phyloP scores from a whole-genome alignment of 2,113 vertebrate species.

The Pteronura brasiliensis region DNA sequence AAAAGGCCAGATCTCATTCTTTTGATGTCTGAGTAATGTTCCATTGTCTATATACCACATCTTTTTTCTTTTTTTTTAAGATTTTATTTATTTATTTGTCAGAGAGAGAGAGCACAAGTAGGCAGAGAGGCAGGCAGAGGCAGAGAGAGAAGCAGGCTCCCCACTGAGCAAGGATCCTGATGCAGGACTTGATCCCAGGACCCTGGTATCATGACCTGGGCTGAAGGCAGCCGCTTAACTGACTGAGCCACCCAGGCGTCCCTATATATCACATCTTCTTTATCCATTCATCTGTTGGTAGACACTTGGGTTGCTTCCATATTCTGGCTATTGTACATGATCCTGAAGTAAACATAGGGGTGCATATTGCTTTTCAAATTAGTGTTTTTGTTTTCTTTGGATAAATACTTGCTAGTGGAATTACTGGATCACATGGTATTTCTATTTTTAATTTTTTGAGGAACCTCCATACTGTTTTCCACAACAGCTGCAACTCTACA shows the following conservation, averaged over 20 bases:
- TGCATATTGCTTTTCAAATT: not conserved
- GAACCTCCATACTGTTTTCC: not conserved
- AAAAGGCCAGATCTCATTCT: not conserved
- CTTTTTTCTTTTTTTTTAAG: not conserved
- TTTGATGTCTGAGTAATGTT: not conserved
- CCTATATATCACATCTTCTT: not conserved
- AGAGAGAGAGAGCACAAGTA: too few relatives aligned
- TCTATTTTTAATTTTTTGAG: not conserved
- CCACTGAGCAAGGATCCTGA: too few relatives aligned
- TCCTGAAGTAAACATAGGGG: not conserved
- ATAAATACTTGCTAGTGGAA: not conserved
- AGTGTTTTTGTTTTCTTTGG: not conserved
- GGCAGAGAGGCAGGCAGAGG: too few relatives aligned
- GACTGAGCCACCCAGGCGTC: too few relatives aligned
- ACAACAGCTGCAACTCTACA: not conserved
- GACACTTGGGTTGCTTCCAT: not conserved
- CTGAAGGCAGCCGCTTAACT: too few relatives aligned
- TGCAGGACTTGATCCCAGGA: too few relatives aligned
- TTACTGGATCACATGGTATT: not conserved
- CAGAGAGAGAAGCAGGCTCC: too few relatives aligned
- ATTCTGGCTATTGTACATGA: not conserved
- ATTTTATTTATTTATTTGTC: too few relatives aligned
- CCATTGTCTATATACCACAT: too few relatives aligned
- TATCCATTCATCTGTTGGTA: not conserved
- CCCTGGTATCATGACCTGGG: too few relatives aligned